These are phyloP conservation scores for Anthoscopus minutus DNA, from an alignment of 2,113 vertebrate species.

Conservation along the genomic window DNA sequence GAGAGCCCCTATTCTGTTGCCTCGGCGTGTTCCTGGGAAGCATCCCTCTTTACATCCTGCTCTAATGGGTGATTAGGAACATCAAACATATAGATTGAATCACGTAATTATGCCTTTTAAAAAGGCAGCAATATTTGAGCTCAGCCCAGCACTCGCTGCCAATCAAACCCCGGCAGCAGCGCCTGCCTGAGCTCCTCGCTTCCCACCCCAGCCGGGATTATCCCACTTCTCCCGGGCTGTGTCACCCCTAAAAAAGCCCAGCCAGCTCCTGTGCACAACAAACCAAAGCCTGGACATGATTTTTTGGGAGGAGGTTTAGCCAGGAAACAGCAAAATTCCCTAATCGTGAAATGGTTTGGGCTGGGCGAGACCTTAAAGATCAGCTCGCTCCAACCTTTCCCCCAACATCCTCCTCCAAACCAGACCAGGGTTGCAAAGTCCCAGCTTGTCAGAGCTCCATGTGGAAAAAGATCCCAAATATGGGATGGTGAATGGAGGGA, in stretches of 20 bases:
- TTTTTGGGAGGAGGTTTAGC: background rate
- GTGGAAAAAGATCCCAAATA: background rate
- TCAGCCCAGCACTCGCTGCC: slow-evolving; percentile 52
- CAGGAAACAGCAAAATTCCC: background rate
- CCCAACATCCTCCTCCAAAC: background rate
- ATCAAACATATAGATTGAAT: slow-evolving; percentile 42
- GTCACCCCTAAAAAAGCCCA: background rate
- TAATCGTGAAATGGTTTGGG: background rate
- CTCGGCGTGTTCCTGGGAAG: background rate
- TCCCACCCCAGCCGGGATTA: background rate
- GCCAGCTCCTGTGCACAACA: background rate
- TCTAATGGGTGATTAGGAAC: slow-evolving; percentile 20
- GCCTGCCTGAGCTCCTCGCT: background rate
- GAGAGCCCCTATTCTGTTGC: background rate
- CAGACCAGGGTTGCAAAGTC: background rate
- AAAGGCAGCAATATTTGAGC: slow-evolving; percentile 41
- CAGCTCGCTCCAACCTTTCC: background rate
- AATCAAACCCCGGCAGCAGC: slow-evolving; percentile 32
- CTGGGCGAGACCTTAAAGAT: background rate
- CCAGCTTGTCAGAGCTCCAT: background rate
- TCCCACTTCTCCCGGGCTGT: background rate
- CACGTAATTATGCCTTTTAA: slow-evolving; percentile 46
- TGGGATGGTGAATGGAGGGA: accelerated
- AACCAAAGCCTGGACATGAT: background rate
- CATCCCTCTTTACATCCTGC: slow-evolving; percentile 16